These are phyloP conservation scores for Kryptopterus vitreolus DNA, from an alignment of 2,797 vertebrate species.

Conservation along the genomic window DNA sequence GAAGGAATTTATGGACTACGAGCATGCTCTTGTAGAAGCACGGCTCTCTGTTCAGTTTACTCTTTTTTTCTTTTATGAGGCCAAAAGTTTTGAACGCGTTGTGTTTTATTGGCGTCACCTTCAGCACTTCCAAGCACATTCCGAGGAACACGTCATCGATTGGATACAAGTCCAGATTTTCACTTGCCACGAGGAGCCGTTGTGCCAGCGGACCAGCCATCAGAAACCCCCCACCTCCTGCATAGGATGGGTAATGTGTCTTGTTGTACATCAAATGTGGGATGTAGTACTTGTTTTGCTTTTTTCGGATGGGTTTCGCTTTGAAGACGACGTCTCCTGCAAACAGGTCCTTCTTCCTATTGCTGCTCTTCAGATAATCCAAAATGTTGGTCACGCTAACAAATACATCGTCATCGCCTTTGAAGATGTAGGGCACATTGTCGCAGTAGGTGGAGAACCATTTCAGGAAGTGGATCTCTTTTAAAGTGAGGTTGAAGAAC, in stretches of 20 bases:
- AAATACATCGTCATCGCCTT: slow-evolving; percentile 93
- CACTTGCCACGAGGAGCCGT: slow-evolving; percentile 77
- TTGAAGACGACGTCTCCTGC: slow-evolving; percentile 87
- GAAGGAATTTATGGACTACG: slow-evolving; percentile 94
- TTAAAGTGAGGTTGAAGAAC: slow-evolving; percentile 98
- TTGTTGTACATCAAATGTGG: slow-evolving; percentile 83
- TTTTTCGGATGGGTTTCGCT: slow-evolving; percentile 87
- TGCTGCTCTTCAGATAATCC: slow-evolving; percentile 81
- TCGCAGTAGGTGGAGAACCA: slow-evolving; percentile 93
- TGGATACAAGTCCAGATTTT: slow-evolving; percentile 87
- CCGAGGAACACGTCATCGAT: slow-evolving; percentile 96
- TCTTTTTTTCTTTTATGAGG: slow-evolving; percentile 86
- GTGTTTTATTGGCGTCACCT: slow-evolving; percentile 81
- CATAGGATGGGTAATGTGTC: slow-evolving; percentile 87
- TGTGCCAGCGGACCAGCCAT: slow-evolving; percentile 83
- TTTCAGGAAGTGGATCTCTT: slow-evolving; percentile 95
- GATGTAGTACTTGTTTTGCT: slow-evolving; percentile 94
- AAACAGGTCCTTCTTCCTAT: slow-evolving; percentile 74
- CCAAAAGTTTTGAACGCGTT: slow-evolving; percentile 95
- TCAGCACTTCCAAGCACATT: slow-evolving; percentile 90
- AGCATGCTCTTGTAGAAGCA: slow-evolving; percentile 92
- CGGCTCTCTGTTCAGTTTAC: slow-evolving; percentile 91
- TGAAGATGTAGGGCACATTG: slow-evolving; percentile 82
- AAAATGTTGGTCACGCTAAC: slow-evolving; percentile 88
- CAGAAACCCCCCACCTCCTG: slow-evolving; percentile 91